Base-by-base conservation (phyloP, 2,113 vertebrate species). In the Todiramphus chloris region DNA sequence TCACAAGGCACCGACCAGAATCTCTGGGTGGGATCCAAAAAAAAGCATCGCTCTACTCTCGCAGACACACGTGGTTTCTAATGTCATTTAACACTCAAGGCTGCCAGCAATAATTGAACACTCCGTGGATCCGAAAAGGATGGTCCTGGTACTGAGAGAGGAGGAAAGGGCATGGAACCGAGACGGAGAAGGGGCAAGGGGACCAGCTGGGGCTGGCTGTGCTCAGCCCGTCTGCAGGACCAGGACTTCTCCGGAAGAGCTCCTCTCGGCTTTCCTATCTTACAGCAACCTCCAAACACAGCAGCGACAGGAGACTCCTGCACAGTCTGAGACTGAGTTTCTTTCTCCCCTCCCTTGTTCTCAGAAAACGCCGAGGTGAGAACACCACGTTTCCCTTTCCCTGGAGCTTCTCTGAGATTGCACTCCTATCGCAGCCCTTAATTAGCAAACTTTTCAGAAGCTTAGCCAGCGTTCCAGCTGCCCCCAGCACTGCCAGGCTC, bases 381-480 rank as follows among this genome's bases (percentile, higher is more conserved):
- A 59, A 3, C 72, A 80, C 10, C 35, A 51, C 53, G 3, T 31
- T 73, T 56, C 62, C 68, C 87, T 80, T 8, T 59, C 80, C 90
- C 87, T 33, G 50, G 53, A 68, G 80, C 90, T 68, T 11, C 75
- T 39, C 69, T 0, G 27, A 28, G 50, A 16, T 13, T 11, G 37
- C 19, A 4, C 6, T 13, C 66, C 27, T 4, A 56, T 15, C 33
- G 1, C 1, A 55, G 43, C 41, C 53, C 37, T 63, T 64, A 41
- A 56, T 73, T 41, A 86, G 39, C 48, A 41, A 35, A 73, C 25
- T 44, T 41, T 11, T 24, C 83, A 5, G 15, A 4, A 46, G 16
- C 8, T 44, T 9, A 7, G 8, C 5, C 0, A 1, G 0, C 2
- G 31, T 16, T 59, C 76, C 80, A 43, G 21, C 67, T 63, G 19